A percentile compares a stretch with the other conserved stretches of the same genome.
Evolutionary conservation across 1,140 invertebrate genomes (phyloP).

Genomic region (Penaeus indicus): DNA sequence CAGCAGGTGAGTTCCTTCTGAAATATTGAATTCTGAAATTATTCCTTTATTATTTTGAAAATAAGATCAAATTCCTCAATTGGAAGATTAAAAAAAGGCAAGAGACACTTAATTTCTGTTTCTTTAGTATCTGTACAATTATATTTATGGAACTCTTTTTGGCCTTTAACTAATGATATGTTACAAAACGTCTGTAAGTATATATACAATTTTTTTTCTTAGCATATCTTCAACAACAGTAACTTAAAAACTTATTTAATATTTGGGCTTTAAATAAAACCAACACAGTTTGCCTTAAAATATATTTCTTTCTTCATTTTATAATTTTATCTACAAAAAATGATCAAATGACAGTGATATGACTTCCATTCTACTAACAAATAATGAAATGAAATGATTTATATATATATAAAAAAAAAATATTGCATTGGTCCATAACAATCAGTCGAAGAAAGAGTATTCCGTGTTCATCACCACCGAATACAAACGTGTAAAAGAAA

Average conservation of each 20-base stretch:
- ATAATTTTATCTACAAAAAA: constrained; percentile 55
- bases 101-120: too few relatives aligned
- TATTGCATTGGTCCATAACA: constrained; percentile 59
- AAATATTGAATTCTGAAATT: too few relatives aligned
- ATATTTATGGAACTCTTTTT: too few relatives aligned
- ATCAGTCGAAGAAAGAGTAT: constrained; percentile 6
- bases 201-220: too few relatives aligned
- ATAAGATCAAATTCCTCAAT: too few relatives aligned
- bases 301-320: constrained; percentile 53
- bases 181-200: too few relatives aligned
- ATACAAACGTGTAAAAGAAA: background rate
- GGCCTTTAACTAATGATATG: too few relatives aligned
- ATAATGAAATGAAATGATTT: constrained; percentile 46
- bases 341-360: constrained; percentile 46
- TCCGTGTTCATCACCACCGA: constrained; percentile 4
- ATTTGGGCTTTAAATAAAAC: background rate
- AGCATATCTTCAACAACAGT: background rate
- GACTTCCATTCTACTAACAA: constrained; percentile 28
- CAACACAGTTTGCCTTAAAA: constrained; percentile 42
- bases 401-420: constrained; percentile 4
- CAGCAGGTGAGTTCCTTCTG: too few relatives aligned
- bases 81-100: too few relatives aligned
- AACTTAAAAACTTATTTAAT: background rate
- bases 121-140: too few relatives aligned
- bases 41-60: too few relatives aligned